Conservation (phyloP, 2,113 vertebrate genomes). For the Malurus elegans region DNA sequence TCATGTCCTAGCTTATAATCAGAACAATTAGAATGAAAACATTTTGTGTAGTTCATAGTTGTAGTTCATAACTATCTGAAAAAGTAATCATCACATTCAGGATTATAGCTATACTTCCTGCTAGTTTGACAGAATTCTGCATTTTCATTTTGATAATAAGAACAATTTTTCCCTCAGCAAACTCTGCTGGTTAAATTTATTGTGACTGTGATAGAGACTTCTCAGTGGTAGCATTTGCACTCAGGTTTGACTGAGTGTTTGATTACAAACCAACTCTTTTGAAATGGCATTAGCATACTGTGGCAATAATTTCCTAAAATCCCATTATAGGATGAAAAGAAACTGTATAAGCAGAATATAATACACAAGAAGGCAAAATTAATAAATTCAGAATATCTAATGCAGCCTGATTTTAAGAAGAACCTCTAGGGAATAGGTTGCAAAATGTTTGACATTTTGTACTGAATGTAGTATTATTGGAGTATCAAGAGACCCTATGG, state of each 20-base stretch:
- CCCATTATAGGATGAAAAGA: background rate
- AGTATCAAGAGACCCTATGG: background rate
- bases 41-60: too few species aligned
- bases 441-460: background rate
- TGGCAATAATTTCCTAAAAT: background rate
- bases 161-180: background rate
- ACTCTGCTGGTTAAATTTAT: background rate
- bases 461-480: background rate
- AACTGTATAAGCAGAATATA: background rate
- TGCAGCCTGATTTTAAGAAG: background rate
- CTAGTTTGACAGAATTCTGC: background rate
- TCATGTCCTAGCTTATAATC: background rate
- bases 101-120: background rate
- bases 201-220: background rate
- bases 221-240: background rate
- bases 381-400: background rate
- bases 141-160: background rate
- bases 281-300: background rate
- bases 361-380: background rate
- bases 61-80: background rate
- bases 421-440: background rate
- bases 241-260: background rate
- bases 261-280: background rate
- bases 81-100: background rate
- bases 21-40: background rate